Conservation (phyloP, 2,113 vertebrate genomes). For the mouse (Mus musculus) region DNA sequence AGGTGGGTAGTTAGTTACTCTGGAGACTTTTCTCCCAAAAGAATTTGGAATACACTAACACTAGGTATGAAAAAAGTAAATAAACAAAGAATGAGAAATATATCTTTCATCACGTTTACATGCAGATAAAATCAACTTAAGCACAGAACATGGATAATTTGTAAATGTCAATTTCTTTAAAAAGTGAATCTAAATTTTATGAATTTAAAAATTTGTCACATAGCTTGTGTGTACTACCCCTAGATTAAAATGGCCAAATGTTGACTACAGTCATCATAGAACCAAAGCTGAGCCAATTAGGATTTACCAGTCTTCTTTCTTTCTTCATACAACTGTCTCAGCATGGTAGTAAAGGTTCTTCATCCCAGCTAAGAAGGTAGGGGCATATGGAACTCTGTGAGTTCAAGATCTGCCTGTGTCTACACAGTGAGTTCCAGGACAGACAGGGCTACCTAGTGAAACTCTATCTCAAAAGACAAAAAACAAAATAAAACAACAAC, state of each 20-base stretch:
- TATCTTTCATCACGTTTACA: background rate
- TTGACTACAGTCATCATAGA: background rate
- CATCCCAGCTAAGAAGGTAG: background rate
- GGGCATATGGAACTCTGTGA: background rate
- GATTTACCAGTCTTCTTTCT: background rate
- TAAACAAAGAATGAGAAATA: background rate
- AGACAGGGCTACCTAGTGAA: background rate
- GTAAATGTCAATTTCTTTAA: background rate
- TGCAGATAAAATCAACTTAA: background rate
- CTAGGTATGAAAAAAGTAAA: background rate
- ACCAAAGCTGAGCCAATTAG: background rate
- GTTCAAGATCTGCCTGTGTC: background rate
- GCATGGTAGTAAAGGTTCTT: background rate
- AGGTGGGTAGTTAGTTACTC: background rate
- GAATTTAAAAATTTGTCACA: background rate
- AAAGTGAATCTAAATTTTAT: slow-evolving; percentile 3
- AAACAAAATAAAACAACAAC: background rate
- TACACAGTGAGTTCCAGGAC: background rate
- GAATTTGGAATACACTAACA: background rate
- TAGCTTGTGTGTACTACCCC: background rate
- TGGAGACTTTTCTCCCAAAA: background rate
- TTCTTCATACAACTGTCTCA: background rate
- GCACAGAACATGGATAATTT: background rate
- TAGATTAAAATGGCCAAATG: background rate
- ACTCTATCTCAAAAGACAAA: background rate